These are phyloP conservation scores for Phalloptychus januarius DNA, from an alignment of 2,797 vertebrate genomes.

Conservation along the genomic window DNA sequence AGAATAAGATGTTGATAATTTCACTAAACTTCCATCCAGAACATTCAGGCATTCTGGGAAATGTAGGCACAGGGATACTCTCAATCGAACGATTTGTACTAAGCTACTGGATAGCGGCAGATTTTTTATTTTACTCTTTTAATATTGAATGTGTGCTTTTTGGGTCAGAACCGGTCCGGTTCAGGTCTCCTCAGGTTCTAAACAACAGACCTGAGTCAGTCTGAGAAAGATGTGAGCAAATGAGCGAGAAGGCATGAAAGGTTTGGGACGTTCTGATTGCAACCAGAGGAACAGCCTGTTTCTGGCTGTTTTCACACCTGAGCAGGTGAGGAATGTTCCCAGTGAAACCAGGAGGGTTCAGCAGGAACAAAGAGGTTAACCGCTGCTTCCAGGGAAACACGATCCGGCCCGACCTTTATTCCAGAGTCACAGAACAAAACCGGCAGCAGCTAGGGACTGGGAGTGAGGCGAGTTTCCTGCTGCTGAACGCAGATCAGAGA, in stretches of 20 bases:
- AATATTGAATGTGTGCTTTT: no score
- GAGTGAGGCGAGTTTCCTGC: not conserved
- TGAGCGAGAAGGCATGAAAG: not conserved
- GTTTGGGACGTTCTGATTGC: not conserved
- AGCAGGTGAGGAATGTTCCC: constrained; percentile 30
- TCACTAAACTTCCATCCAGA: no score
- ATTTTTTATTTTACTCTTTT: no score
- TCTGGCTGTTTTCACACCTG: constrained; percentile 2
- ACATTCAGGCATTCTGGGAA: no score
- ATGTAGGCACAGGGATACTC: no score
- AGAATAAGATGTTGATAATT: no score
- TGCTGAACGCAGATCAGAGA: not conserved
- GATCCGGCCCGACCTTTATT: not conserved
- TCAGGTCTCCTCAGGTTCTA: not conserved
- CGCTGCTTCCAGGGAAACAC: not conserved
- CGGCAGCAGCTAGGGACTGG: not conserved
- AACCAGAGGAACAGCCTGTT: not conserved
- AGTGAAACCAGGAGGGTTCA: constrained; percentile 14
- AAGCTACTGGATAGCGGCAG: no score
- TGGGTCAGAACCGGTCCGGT: no score
- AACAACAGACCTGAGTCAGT: not conserved
- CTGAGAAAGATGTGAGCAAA: not conserved
- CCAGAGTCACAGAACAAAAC: not conserved
- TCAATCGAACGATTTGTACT: no score
- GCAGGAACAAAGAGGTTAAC: constrained; percentile 12